Evolutionary conservation across 2,797 vertebrate species (phyloP), one percentile per base, ranked within the genome.

Genomic region (Harpagifer antarcticus): DNA sequence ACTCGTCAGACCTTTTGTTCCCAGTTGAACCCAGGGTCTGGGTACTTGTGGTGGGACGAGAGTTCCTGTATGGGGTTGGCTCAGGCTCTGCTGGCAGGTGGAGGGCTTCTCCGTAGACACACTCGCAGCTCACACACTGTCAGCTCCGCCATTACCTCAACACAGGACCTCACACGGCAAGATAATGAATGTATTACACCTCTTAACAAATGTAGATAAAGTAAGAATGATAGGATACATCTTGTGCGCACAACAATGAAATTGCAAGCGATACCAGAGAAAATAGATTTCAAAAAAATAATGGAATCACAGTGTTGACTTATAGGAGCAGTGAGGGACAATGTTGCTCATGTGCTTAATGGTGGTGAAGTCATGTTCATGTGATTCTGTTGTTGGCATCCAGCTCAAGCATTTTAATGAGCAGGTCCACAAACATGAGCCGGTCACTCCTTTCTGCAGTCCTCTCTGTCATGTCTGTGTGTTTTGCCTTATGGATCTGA

Each of bases 401-500:
- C 0, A 81, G 44, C 5, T 59, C 1, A 13, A 75, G 68, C 63
- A 54, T 64, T 45, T n/a, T 6, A 9, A 45, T 19, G 0, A 74
- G 11, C 52, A 72, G 16, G 43, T 56, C 19, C 19, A 74, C 37
- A 63, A 78, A 78, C 37, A 61, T 43, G n/a, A 17, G 3, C 49
- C 3, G 0, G 0, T 68, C 53, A 6, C 0, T 16, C 13, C 8
- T 27, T 31, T 72, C 33, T 53, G 27, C 8, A 37, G 33, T 37
- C 33, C 33, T 37, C 33, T 37, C 7, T 37, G 7, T 37, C 6
- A 37, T 6, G 33, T 37, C 33, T 37, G 5, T 37, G 33, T 6
- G 8, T 37, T 37, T 37, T 37, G 7, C 5, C 7, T 2, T 37
- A 37, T 37, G 8, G 11, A 13, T 9, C 65, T 73, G 12, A 14